Evolutionary conservation across 1,140 invertebrate species (phyloP).

Genomic region (Eumaeus atala): DNA sequence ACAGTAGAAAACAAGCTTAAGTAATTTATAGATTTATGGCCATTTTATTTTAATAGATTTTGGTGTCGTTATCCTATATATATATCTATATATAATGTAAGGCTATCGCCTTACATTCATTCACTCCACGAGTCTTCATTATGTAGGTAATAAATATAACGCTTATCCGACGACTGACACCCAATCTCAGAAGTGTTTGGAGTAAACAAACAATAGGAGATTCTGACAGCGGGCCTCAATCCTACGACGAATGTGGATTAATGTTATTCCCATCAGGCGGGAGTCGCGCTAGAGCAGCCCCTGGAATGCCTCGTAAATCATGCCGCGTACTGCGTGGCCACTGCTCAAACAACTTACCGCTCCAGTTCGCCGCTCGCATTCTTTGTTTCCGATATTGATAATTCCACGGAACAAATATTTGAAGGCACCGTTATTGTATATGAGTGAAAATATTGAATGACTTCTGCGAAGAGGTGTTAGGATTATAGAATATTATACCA

Average conservation of each 20-base stretch:
- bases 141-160: slow-evolving; percentile 19
- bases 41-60: no score
- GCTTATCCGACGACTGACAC: slow-evolving; percentile 33
- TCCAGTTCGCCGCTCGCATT: slow-evolving; percentile 13
- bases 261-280: background rate
- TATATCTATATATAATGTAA: no score
- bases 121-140: no score
- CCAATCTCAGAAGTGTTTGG: no score
- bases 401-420: slow-evolving; percentile 1
- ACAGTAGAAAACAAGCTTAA: no score
- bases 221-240: background rate
- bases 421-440: background rate
- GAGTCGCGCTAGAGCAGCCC: background rate
- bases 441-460: no score
- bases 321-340: slow-evolving; percentile 34
- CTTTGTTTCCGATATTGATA: slow-evolving; percentile 21
- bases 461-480: no score
- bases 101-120: no score
- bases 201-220: background rate
- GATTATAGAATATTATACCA: no score
- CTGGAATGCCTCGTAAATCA: slow-evolving; percentile 60
- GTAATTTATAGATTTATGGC: no score
- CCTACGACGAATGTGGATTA: background rate
- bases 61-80: no score
- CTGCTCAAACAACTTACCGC: slow-evolving; percentile 25